Base-by-base conservation (phyloP, 1,140 invertebrate genomes). In the Rhopalosiphum maidis region DNA sequence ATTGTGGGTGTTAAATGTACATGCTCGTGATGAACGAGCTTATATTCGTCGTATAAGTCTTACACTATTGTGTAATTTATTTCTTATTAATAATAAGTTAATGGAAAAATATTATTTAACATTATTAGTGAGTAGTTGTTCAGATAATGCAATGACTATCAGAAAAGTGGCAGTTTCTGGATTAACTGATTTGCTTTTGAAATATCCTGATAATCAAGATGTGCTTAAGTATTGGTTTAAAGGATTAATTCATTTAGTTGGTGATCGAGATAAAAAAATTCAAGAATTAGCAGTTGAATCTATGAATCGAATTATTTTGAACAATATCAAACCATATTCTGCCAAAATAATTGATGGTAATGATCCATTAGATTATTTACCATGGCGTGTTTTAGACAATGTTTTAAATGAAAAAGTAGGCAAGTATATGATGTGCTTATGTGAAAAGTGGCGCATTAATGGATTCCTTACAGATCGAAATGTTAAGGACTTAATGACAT, bases 311-410 rank as follows among this genome's bases (percentile, higher is more conserved):
- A 82, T 93, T 54, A 93, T 93, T 55, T 93, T 93, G 54, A 35
- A 93, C 25, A 93, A 93, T 86, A 93, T 93, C 8, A 93, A 93
- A 93, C 91, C 91, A 37, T 93, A 93, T 86, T 93, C 91, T 46
- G 23, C 48, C 4, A 86, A 86, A 86, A 0, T 55, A 18, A 93
- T 93, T 93, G 48, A 93, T 21, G 23, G 41, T 25, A 54, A 86
- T 18, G 48, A 93, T 85, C 91, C 91, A 86, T n/a, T 93, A 23
- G 48, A 93, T 43, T 54, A 43, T 86, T 86, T 93, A 43, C 91
- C 91, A 37, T 93, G 91, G 91, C 46, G 46, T 85, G 48, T 93
- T 86, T 46, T 93, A 93, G 82, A 93, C 15, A 37, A 86, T 93
- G 91, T 46, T 93, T 46, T 93, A 46, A 93, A 93, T 93, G 91